Evolutionary conservation across 2,113 vertebrate species (phyloP), one percentile per base, ranked within the genome.

Genomic region (Anolis carolinensis): DNA sequence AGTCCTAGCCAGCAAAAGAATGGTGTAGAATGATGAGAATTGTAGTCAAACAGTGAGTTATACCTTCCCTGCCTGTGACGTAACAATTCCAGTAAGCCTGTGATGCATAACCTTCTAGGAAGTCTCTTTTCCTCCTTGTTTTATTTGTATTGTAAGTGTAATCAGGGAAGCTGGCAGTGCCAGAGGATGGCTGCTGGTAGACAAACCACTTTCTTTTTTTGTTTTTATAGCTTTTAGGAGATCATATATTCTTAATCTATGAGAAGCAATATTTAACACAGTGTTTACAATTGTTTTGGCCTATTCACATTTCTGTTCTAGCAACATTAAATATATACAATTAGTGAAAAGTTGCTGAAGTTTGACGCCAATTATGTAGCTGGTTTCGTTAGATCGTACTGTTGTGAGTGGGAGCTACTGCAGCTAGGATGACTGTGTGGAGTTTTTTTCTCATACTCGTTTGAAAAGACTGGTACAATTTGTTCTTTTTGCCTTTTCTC

Each of bases 121-220:
- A 55, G 76, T 78, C 76, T 16, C 76, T 78, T 16, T 55, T 78
- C 52, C 10, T 50, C 50, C 23, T 59, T 82, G 68, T 48, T 50
- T 68, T 36, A 25, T 62, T 30, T 81, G 23, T 50, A 36, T 81
- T 86, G 36, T 80, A 86, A 86, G 32, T 27, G 30, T 62, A 52
- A n/a, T 7, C 20, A 30, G 52, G 44, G 34, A 18, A 63, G 13
- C n/a, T 80, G 68, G 5, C n/a, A 8, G 67, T 44, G 13, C 32
- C n/a, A 67, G 20, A 55, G 39, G 7, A 20, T n/a, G 34, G 23
- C 20, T 65, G 30, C 18, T 75, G 39, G 5, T 32, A 48, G 55
- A n/a, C n/a, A 84, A 84, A 23, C 39, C 18, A 32, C 67, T 34
- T 48, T 11, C 67, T 86, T 21, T 27, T 74, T 8, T 74, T 65